A percentile compares a stretch with the other conserved stretches of the same genome.
Evolutionary conservation across 2,888 invertebrate genomes (phyloP).

Genomic region (Hyposoter didymator): DNA sequence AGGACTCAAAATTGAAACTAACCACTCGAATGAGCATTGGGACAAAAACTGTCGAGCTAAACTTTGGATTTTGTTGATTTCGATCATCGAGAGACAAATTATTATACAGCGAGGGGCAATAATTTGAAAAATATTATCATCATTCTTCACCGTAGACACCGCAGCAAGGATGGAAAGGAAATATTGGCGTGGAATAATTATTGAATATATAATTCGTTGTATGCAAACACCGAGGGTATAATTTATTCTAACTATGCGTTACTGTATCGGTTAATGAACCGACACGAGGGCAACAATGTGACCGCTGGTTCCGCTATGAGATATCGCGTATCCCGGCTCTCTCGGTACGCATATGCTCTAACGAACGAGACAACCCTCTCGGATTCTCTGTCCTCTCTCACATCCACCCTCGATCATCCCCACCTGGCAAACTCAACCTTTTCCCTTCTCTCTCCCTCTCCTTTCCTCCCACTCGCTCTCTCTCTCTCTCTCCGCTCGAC

Average conservation of each 20-base stretch:
- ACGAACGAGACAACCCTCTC: slow-evolving; percentile 64
- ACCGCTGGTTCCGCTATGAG: slow-evolving; percentile 56
- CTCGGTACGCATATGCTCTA: slow-evolving; percentile 56
- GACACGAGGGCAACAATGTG: slow-evolving; percentile 46
- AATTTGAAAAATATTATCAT: not conserved
- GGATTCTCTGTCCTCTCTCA: slow-evolving; percentile 38
- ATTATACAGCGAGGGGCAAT: not conserved
- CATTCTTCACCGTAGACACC: not conserved
- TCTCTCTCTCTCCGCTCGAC: slow-evolving; percentile 12
- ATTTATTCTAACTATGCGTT: slow-evolving; percentile 17
- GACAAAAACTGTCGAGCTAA: not conserved
- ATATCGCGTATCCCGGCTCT: slow-evolving; percentile 52
- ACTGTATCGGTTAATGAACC: slow-evolving; percentile 63
- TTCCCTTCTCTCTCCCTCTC: slow-evolving; percentile 9
- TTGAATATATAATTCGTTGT: slow-evolving; percentile 21
- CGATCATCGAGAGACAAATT: not conserved
- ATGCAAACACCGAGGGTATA: not conserved
- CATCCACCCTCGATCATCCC: slow-evolving; percentile 37
- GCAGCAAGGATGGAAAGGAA: not conserved
- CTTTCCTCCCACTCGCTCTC: slow-evolving; percentile 14
- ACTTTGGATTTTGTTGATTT: not conserved
- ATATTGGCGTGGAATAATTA: slow-evolving; percentile 20
- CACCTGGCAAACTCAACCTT: slow-evolving; percentile 40
- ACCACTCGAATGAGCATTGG: not conserved
- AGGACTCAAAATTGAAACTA: not conserved